Evolutionary conservation across 2,888 invertebrate genomes (phyloP).

Genomic region (Hyles lineata): DNA sequence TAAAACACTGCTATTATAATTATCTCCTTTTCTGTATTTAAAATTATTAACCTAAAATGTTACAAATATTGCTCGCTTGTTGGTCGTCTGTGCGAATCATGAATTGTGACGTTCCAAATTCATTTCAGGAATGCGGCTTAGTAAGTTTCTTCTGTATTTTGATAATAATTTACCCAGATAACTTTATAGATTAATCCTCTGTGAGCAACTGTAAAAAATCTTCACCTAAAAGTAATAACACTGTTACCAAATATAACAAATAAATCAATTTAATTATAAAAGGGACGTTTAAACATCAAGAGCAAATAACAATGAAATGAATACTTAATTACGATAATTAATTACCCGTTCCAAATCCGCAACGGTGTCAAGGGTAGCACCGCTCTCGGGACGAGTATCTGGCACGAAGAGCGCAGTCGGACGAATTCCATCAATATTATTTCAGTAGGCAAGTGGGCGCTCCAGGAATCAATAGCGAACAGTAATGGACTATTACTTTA

Average conservation of each 20-base stretch:
- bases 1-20: too few relatives aligned
- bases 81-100: too few relatives aligned
- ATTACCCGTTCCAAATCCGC: slow-evolving; percentile 21
- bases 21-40: too few relatives aligned
- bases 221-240: too few relatives aligned
- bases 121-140: too few relatives aligned
- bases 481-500: slow-evolving; percentile 51
- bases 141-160: too few relatives aligned
- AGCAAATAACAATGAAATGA: neutral
- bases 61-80: too few relatives aligned
- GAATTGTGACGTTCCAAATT: too few relatives aligned
- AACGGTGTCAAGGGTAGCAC: neutral
- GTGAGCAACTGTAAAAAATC: too few relatives aligned
- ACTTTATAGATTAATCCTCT: too few relatives aligned
- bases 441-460: slow-evolving; percentile 25
- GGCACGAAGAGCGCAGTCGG: neutral
- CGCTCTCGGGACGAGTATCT: neutral
- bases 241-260: too few relatives aligned
- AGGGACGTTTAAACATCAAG: neutral
- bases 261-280: neutral
- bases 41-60: neutral
- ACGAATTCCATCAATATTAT: slow-evolving; percentile 13
- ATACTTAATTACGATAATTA: slow-evolving; percentile 7
- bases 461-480: slow-evolving; percentile 30
- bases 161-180: too few relatives aligned